Evolutionary conservation across 2,113 vertebrate species (phyloP), one percentile per base, ranked within the genome.

Genomic region (Oryzias melastigma): DNA sequence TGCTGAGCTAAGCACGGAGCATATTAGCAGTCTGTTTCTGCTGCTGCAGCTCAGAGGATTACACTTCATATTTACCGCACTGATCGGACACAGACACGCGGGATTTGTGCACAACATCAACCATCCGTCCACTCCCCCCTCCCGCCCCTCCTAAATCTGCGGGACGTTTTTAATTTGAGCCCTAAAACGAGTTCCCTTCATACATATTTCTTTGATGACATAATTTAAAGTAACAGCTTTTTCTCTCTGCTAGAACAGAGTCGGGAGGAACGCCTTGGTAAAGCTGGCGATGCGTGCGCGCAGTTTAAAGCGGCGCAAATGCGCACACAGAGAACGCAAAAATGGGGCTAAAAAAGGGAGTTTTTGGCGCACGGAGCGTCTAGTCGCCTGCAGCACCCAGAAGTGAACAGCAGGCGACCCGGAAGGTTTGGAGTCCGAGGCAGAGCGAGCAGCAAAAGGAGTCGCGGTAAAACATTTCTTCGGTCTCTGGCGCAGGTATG

Each of bases 351-450:
- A 73, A 83, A 79, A 62, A 43, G 45, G 24, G 58, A 52, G 6
- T 67, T 47, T 62, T 69, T 66, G 42, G 18, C 7, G 25, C 48
- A 59, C 43, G 29, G 62, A 78, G 48, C 55, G 14, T 24, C 19
- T 35, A n/a, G 59, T 73, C 71, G 90, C 82, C 86, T 91, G 93
- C 91, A 92, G 85, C 90, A 92, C 93, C 94, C 94, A 96, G 94
- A 96, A 96, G 94, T 95, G 93, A 95, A 95, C 93, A 90, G 92
- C 90, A 92, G 92, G 92, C 93, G 93, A 96, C 94, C 94, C 94
- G 94, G 94, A 96, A 95, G 94, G 91, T 93, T 93, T 94, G 93
- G 89, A 92, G 89, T 91, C 87, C 77, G 89, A 82, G 80, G 85
- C 88, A 87, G 78, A 80, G 78, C 85, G 77, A 83, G 88, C 86